Conservation (phyloP, 2,113 vertebrate species). For the Eudorcas thomsonii region DNA sequence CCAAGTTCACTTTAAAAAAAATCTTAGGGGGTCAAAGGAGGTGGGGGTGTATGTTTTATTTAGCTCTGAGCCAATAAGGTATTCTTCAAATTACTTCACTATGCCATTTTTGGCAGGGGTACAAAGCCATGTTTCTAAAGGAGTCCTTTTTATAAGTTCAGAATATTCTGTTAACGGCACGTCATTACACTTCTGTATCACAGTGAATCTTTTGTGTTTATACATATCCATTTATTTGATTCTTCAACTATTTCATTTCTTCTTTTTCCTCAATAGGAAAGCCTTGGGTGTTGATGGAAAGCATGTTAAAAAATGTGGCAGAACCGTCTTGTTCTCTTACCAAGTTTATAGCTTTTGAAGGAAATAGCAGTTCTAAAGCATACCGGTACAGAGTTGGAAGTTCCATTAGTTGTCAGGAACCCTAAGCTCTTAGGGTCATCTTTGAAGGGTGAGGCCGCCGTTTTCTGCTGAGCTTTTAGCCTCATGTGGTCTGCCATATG, state of each 20-base stretch:
- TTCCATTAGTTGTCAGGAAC: constrained; percentile 13
- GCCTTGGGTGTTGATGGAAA: constrained; percentile 8
- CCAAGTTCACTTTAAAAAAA: constrained; percentile 57
- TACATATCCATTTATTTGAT: background rate
- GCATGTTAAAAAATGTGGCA: background rate
- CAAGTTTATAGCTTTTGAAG: constrained; percentile 35
- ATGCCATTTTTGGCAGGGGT: constrained; percentile 47
- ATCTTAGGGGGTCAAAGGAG: constrained; percentile 29
- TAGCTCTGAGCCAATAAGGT: constrained; percentile 49
- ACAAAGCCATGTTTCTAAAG: constrained; percentile 45
- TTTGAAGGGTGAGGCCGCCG: background rate
- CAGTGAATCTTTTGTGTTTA: constrained; percentile 37
- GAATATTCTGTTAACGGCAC: constrained; percentile 43
- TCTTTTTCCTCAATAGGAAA: background rate
- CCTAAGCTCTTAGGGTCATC: background rate
- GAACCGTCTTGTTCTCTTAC: background rate
- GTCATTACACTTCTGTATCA: background rate
- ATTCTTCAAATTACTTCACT: constrained; percentile 36
- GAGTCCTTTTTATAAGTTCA: constrained; percentile 14
- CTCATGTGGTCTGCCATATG: background rate
- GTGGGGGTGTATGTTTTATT: constrained; percentile 25
- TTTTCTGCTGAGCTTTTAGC: constrained; percentile 2
- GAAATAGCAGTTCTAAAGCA: constrained; percentile 26
- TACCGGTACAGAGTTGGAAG: background rate
- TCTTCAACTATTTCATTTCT: background rate